Base-by-base conservation (phyloP, 2,113 vertebrate species). In the Pithys albifrons region DNA sequence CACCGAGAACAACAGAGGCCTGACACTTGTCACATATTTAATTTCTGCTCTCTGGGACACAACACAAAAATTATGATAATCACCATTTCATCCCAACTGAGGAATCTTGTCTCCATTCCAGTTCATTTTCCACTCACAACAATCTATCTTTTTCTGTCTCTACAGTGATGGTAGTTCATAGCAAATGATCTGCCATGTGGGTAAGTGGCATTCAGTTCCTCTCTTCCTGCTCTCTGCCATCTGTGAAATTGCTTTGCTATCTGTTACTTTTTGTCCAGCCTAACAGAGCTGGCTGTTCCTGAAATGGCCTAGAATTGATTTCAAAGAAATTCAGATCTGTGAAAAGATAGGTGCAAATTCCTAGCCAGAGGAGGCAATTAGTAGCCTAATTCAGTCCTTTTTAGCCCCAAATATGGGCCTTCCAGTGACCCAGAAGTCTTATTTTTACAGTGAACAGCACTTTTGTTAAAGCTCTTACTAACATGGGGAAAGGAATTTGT, bases 121-220 rank as follows among this genome's bases (percentile, higher is more conserved):
- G 45, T 84, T 95, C 29, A 74, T 95, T 94, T 91, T 87, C 73
- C 61, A 55, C 76, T 77, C 57, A 45, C 23, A 74, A 78, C 61
- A 51, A 81, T 78, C 48, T 67, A 78, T 59, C 33, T 35, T 74
- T 77, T 89, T 64, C 80, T 85, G 9, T 57, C 48, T 78, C 45
- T 57, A 3, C 43, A 52, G 39, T 61, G 57, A 72, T 85, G 61
- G 66, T 72, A 75, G 80, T 54, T 81, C 48, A 91, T 74, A 91
- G 84, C 69, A 87, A 95, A 91, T 94, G 41, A 69, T 89, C 52
- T 85, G 82, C 91, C 70, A 79, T 85, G 93, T 89, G 84, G 33
- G 7, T 91, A 92, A 92, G 86, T 62, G 80, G 72, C 49, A 69
- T 89, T 94, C 79, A 69, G 4, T 84, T 94, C 76, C 70, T 84